A percentile compares a stretch with the other conserved stretches of the same genome.
Conservation (phyloP, 2,113 vertebrate genomes). For the Glaucidium brasilianum region DNA sequence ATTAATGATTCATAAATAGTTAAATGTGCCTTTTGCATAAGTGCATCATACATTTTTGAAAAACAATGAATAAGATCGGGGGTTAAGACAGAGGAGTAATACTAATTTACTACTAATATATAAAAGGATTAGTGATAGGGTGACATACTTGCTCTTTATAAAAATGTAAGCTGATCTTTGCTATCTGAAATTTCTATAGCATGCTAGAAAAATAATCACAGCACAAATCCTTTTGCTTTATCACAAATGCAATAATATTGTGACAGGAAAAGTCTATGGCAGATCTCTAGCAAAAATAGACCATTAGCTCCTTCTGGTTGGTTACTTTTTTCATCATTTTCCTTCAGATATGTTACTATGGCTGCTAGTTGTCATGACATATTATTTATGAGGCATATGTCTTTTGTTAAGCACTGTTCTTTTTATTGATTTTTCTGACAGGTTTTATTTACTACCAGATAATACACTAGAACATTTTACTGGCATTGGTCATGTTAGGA, state of each 20-base stretch:
- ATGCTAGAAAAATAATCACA: neutral
- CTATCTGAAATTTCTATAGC: neutral
- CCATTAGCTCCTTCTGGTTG: constrained; percentile 49
- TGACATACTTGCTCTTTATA: neutral
- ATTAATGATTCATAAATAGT: neutral
- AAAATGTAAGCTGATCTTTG: neutral
- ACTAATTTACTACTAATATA: neutral
- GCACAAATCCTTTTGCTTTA: neutral
- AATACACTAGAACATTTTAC: constrained; percentile 40
- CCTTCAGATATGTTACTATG: neutral
- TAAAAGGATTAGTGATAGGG: neutral
- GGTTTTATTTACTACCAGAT: constrained; percentile 45
- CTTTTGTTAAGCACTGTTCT: constrained; percentile 54
- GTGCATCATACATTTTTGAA: neutral
- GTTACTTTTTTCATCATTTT: constrained; percentile 36
- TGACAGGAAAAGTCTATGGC: constrained; percentile 23
- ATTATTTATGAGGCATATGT: constrained; percentile 54
- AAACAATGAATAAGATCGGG: neutral
- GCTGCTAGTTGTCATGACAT: constrained; percentile 37
- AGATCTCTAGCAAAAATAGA: constrained; percentile 31
- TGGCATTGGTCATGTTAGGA: neutral
- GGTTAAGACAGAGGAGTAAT: neutral
- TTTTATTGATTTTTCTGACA: constrained; percentile 30
- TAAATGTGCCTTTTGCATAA: neutral
- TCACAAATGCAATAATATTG: constrained; percentile 40